Conservation (phyloP, 2,888 invertebrate genomes). For the Campoplex nolae region DNA sequence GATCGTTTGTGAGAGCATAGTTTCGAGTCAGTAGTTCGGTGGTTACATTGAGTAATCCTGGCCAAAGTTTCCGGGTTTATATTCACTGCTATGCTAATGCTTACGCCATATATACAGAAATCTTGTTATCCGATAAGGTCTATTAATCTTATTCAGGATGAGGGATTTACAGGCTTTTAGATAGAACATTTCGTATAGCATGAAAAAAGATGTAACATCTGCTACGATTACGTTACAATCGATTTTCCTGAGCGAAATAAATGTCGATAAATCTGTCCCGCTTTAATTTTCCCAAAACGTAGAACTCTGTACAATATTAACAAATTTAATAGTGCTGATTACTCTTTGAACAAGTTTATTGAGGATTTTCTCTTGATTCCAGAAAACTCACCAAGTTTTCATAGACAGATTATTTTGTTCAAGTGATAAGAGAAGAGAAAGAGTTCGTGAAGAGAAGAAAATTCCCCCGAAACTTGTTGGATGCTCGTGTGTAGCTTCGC, state of each 20-base stretch:
- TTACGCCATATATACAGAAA: conserved; percentile 4
- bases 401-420: background rate
- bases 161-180: background rate
- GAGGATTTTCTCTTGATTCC: background rate
- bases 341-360: background rate
- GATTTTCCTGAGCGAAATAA: background rate
- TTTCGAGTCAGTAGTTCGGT: background rate
- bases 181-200: background rate
- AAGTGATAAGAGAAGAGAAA: background rate
- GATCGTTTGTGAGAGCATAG: conserved; percentile 10
- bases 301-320: background rate
- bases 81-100: conserved; percentile 14
- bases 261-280: background rate
- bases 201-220: background rate
- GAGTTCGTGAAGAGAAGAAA: background rate
- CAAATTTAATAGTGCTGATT: background rate
- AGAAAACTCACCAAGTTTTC: background rate
- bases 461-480: background rate
- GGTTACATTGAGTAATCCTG: conserved; percentile 17
- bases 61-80: background rate
- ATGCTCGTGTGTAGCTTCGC: background rate
- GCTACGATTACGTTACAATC: background rate
- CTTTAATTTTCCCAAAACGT: background rate
- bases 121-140: conserved; percentile 24
- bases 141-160: conserved; percentile 36